phyloP scores from a whole-genome alignment of 2,113 vertebrate species.

The Strix aluco region DNA sequence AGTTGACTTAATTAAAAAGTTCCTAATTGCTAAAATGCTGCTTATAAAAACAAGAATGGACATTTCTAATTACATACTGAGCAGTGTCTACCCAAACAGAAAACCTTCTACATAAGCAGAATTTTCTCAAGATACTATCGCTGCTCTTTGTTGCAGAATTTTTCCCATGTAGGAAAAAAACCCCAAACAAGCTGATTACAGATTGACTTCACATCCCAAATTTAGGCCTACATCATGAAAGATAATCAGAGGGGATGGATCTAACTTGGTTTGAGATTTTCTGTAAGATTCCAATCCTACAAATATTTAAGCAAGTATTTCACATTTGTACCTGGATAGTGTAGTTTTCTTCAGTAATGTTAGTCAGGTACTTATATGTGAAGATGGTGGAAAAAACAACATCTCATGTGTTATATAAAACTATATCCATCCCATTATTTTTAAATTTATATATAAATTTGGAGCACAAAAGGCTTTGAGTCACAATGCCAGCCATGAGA shows the following conservation, averaged over 20 bases:
- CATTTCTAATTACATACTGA: constrained; percentile 18
- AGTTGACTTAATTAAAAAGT: constrained; percentile 48
- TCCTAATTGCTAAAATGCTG: constrained; percentile 26
- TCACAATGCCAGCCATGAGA: background rate
- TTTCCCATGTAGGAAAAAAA: background rate
- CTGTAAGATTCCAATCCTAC: background rate
- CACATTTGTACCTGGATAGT: background rate
- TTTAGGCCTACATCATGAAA: background rate
- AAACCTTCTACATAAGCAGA: background rate
- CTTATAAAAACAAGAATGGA: constrained; percentile 43
- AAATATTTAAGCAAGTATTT: background rate
- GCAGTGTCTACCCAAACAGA: background rate
- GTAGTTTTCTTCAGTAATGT: background rate
- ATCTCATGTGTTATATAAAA: background rate
- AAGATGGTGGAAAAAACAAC: background rate
- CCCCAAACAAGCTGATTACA: background rate
- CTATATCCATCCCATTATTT: background rate
- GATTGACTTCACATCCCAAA: background rate
- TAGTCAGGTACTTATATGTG: background rate
- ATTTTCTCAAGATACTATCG: background rate
- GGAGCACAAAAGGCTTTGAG: background rate
- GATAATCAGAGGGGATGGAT: background rate
- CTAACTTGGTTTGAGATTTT: background rate
- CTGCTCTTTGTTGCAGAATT: background rate
- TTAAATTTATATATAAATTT: background rate